Percentiles rank a stretch among this genome's conserved stretches.
Evolutionary conservation across 2,113 vertebrate species (phyloP).

Genomic region (Desmodus rotundus): DNA sequence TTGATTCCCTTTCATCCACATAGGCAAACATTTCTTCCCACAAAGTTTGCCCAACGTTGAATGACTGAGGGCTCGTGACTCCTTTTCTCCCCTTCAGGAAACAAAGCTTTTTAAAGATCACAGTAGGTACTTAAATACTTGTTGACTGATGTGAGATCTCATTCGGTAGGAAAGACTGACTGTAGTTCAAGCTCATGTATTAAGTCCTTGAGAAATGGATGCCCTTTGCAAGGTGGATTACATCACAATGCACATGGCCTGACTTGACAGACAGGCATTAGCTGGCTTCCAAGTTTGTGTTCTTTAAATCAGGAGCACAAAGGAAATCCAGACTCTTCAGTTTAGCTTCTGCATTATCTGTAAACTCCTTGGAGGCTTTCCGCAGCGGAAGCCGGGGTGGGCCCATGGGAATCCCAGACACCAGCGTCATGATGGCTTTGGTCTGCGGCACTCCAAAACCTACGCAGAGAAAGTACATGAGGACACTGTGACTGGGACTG

Average conservation of each 20-base stretch:
- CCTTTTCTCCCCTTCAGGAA: not conserved
- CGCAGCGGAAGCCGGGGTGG: slow-evolving; percentile 90
- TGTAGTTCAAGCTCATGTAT: not conserved
- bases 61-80: not conserved
- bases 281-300: not conserved
- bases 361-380: slow-evolving; percentile 74
- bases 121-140: not conserved
- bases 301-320: not conserved
- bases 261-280: not conserved
- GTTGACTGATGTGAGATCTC: slow-evolving; percentile 1
- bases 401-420: slow-evolving; percentile 92
- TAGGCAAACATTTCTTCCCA: not conserved
- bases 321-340: slow-evolving; percentile 78
- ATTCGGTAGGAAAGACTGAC: not conserved
- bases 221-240: not conserved
- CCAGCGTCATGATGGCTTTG: slow-evolving; percentile 90
- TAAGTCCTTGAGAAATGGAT: slow-evolving; percentile 58
- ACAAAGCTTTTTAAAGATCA: not conserved
- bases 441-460: slow-evolving; percentile 92
- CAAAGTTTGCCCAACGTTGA: not conserved
- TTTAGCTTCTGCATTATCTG: slow-evolving; percentile 77
- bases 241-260: not conserved
- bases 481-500: not conserved
- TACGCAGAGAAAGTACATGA: slow-evolving; percentile 69
- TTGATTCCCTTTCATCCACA: not conserved